phyloP scores from a whole-genome alignment of 1,140 invertebrate genomes.

The Bradysia coprophila region DNA sequence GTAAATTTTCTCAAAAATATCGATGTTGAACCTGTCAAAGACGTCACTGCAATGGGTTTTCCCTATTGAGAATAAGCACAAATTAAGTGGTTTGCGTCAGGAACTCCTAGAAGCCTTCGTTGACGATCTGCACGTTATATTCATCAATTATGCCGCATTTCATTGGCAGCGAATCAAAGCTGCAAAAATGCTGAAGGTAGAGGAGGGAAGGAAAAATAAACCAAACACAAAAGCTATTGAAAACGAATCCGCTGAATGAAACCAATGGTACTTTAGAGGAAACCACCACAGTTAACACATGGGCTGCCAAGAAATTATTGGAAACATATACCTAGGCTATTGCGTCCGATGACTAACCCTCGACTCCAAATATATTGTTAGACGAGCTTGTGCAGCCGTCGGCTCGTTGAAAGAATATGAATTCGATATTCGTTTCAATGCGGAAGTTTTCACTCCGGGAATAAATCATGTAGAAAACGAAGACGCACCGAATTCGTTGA shows the following conservation, averaged over 20 bases:
- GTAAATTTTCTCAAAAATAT: slow-evolving; percentile 89
- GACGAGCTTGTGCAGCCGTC: slow-evolving; percentile 70
- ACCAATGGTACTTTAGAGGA: too few relatives aligned
- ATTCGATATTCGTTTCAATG: slow-evolving; percentile 95
- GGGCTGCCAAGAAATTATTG: slow-evolving; percentile 83
- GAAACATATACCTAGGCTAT: slow-evolving; percentile 72
- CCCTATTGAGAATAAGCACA: slow-evolving; percentile 91
- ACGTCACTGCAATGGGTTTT: slow-evolving; percentile 74
- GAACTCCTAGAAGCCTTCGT: slow-evolving; percentile 96
- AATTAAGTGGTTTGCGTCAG: slow-evolving; percentile 85
- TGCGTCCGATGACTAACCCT: slow-evolving; percentile 58
- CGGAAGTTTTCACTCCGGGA: slow-evolving; percentile 90
- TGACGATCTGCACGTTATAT: slow-evolving; percentile 87
- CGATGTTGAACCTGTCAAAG: slow-evolving; percentile 67
- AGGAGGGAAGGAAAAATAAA: too few relatives aligned
- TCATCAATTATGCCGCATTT: slow-evolving; percentile 87
- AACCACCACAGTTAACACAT: slow-evolving; percentile 53
- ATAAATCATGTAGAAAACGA: slow-evolving; percentile 67
- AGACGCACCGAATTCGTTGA: slow-evolving; percentile 30
- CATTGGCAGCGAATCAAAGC: slow-evolving; percentile 72
- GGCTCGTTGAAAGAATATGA: slow-evolving; percentile 85
- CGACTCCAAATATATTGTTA: slow-evolving; percentile 61
- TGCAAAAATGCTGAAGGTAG: slow-evolving; percentile 27
- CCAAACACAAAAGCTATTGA: slow-evolving; percentile 11
- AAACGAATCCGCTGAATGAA: too few relatives aligned